Evolutionary conservation across 2,888 invertebrate species (phyloP).

Genomic region (Selenia dentaria): DNA sequence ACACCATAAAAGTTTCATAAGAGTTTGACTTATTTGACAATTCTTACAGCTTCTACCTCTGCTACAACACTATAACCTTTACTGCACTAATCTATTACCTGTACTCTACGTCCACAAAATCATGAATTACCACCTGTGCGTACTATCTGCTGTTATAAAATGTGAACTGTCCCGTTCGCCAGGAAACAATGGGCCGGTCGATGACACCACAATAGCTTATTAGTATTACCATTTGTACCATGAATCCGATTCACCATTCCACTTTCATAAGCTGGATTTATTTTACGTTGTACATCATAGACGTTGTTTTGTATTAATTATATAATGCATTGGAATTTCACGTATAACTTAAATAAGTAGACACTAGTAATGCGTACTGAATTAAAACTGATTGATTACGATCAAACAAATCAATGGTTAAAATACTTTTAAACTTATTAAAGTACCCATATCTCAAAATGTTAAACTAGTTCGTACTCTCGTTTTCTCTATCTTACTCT

Average conservation of each 20-base stretch:
- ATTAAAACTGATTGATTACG: no score
- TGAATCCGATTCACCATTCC: slow-evolving; percentile 38
- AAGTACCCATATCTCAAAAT: no score
- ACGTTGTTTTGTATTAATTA: neutral
- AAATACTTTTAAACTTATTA: no score
- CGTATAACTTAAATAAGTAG: no score
- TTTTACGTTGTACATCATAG: slow-evolving; percentile 13
- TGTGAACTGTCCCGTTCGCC: slow-evolving; percentile 13
- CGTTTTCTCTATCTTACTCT: no score
- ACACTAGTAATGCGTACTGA: no score
- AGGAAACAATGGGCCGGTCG: slow-evolving; percentile 56
- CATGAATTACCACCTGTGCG: slow-evolving; percentile 9
- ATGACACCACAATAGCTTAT: slow-evolving; percentile 56
- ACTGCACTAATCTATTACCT: neutral
- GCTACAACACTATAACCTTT: neutral
- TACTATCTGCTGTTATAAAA: slow-evolving; percentile 9
- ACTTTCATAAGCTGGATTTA: slow-evolving; percentile 24
- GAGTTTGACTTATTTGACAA: no score
- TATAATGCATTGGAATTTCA: no score
- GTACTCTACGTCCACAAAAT: neutral
- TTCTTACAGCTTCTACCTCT: no score
- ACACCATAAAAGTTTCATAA: no score
- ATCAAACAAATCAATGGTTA: no score
- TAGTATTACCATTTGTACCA: slow-evolving; percentile 44
- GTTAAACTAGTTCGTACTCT: no score